Percentiles rank a stretch among this genome's conserved stretches.
Evolutionary conservation across 1,140 invertebrate species (phyloP).

Genomic region (Cheumatopsyche charites): DNA sequence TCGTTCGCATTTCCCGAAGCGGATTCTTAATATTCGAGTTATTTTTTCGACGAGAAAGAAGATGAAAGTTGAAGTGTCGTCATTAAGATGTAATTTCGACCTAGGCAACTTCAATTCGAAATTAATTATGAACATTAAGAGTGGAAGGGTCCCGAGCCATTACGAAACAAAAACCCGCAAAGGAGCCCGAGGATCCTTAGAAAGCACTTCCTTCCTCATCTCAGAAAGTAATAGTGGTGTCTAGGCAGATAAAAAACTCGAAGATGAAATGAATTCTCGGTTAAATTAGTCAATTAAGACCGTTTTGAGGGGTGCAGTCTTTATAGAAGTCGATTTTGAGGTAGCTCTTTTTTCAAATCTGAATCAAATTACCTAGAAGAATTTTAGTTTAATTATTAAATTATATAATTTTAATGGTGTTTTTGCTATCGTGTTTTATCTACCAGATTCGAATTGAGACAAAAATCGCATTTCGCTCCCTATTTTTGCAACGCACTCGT

Average conservation of each 20-base stretch:
- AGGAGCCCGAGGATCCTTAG: background rate
- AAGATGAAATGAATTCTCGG: conserved; percentile 13
- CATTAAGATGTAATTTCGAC: conserved; percentile 37
- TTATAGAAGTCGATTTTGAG: background rate
- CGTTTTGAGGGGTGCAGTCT: background rate
- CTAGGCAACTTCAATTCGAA: conserved; percentile 27
- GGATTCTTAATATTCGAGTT: background rate
- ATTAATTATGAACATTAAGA: conserved; percentile 32
- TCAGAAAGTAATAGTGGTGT: background rate
- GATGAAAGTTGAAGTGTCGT: conserved; percentile 11
- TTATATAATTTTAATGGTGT: background rate
- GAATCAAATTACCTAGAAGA: background rate
- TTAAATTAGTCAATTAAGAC: conserved; percentile 33
- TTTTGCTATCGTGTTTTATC: no score
- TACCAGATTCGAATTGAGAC: no score
- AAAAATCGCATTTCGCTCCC: no score
- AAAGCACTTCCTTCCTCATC: background rate
- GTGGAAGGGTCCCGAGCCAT: conserved; percentile 11
- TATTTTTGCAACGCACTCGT: background rate
- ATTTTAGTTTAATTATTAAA: background rate
- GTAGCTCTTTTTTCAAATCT: no score
- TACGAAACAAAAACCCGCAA: conserved; percentile 27
- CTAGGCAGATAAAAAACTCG: background rate
- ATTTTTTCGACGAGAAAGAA: conserved; percentile 4
- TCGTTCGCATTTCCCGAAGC: no score